Conservation (phyloP, 30 jellyfish, hydroid and myxozoan species). For the Aurelia coerulea region DNA sequence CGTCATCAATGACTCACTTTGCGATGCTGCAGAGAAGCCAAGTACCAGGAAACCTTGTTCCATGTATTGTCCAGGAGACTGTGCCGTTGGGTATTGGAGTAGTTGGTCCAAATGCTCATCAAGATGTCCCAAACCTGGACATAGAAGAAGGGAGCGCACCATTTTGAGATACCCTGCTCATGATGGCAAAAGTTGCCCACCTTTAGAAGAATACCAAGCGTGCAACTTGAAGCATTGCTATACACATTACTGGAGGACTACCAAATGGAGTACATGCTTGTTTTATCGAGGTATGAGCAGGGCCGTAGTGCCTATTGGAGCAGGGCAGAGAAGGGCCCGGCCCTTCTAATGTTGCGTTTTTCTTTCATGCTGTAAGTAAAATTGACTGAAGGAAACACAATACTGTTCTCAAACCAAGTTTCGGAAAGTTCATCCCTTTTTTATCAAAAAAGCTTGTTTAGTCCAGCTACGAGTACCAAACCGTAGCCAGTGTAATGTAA, state of each 20-base stretch:
- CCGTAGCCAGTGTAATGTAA: no score
- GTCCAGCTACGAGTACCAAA: no score
- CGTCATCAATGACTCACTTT: constrained; percentile 50
- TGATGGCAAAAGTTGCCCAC: constrained; percentile 67
- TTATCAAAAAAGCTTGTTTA: no score
- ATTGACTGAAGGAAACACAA: no score
- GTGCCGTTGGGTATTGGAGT: constrained; percentile 75
- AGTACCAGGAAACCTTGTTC: constrained; percentile 25
- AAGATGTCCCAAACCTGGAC: constrained; percentile 73
- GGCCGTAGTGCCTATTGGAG: no score
- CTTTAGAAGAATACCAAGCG: constrained; percentile 26
- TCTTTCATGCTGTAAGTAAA: no score
- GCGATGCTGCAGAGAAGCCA: constrained; percentile 71
- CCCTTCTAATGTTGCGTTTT: no score
- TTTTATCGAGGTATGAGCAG: constrained; percentile 42
- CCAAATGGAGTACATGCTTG: constrained; percentile 72
- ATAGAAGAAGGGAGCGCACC: constrained; percentile 61
- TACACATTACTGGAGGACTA: constrained; percentile 54
- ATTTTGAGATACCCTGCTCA: constrained; percentile 69
- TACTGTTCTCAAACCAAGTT: no score
- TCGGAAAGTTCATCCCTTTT: no score
- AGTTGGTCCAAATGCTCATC: constrained; percentile 68
- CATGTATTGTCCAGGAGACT: constrained; percentile 69
- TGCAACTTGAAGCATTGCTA: constrained; percentile 49
- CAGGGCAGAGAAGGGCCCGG: no score